A percentile compares a stretch with the other conserved stretches of the same genome.
Evolutionary conservation across 2,113 vertebrate genomes (phyloP).

Genomic region (Himantopus leucocephalus): DNA sequence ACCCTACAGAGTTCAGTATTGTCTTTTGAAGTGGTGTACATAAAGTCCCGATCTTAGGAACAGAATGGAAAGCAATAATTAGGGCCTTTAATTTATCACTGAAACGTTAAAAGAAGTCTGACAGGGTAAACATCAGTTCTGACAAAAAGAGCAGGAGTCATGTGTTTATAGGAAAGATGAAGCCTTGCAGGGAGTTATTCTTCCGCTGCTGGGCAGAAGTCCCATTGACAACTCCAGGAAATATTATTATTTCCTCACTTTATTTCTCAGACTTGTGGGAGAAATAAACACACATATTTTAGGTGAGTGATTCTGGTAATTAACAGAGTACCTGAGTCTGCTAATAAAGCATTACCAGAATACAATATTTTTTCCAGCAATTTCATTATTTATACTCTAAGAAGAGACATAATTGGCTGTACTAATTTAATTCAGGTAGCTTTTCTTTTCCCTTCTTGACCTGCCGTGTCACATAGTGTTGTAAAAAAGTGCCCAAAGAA

Average conservation of each 20-base stretch:
- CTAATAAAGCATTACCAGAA: constrained; percentile 19
- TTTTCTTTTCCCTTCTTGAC: background rate
- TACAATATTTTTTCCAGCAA: background rate
- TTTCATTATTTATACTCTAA: constrained; percentile 6
- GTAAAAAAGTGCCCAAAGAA: background rate
- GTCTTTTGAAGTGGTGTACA: background rate
- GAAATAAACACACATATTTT: constrained; percentile 20
- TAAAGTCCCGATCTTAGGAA: background rate
- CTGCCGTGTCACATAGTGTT: background rate
- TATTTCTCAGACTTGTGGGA: background rate
- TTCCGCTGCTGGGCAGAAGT: background rate
- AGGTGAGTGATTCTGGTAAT: constrained; percentile 35
- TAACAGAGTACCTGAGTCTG: background rate
- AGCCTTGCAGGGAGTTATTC: constrained; percentile 2
- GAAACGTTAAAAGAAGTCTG: constrained; percentile 47
- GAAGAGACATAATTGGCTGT: background rate
- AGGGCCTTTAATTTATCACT: constrained; percentile 26
- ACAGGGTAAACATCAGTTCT: constrained; percentile 27
- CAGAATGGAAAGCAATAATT: constrained; percentile 22
- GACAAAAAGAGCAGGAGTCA: background rate
- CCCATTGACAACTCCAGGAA: background rate
- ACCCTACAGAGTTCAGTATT: background rate
- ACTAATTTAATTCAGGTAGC: background rate
- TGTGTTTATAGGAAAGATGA: background rate
- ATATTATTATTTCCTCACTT: constrained; percentile 15